phyloP scores from a whole-genome alignment of 2,797 vertebrate species.

The Cyclura pinguis region DNA sequence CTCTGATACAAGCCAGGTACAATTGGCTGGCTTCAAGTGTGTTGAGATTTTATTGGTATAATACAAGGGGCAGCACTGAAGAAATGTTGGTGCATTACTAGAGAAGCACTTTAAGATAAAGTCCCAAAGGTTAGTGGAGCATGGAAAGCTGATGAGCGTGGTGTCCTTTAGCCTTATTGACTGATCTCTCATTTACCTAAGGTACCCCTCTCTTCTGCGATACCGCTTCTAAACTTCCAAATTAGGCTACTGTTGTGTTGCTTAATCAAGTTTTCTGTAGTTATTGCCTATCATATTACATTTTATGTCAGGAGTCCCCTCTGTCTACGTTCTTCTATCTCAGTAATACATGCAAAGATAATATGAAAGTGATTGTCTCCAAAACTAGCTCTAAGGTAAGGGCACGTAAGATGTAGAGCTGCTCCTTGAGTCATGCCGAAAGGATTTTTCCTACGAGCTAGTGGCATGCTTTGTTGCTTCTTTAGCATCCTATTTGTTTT shows the following conservation, averaged over 20 bases:
- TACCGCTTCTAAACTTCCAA: neutral
- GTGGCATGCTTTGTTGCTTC: neutral
- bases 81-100: neutral
- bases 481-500: neutral
- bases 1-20: constrained; percentile 8
- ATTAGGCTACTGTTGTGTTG: neutral
- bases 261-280: neutral
- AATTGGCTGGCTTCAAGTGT: neutral
- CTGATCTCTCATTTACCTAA: neutral
- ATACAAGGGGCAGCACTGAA: neutral
- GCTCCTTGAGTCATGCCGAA: neutral
- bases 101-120: neutral
- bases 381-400: neutral
- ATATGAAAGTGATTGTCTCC: neutral
- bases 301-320: neutral
- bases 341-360: neutral
- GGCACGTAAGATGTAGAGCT: neutral
- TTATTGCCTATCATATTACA: neutral
- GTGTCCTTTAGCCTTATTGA: neutral
- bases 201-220: neutral
- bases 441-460: neutral
- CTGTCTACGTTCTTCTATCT: neutral
- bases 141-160: neutral
- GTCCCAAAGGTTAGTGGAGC: neutral
- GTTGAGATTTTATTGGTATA: neutral